These are phyloP conservation scores for Drosophila dives DNA, from an alignment of 2,888 invertebrate genomes.

Conservation along the genomic window DNA sequence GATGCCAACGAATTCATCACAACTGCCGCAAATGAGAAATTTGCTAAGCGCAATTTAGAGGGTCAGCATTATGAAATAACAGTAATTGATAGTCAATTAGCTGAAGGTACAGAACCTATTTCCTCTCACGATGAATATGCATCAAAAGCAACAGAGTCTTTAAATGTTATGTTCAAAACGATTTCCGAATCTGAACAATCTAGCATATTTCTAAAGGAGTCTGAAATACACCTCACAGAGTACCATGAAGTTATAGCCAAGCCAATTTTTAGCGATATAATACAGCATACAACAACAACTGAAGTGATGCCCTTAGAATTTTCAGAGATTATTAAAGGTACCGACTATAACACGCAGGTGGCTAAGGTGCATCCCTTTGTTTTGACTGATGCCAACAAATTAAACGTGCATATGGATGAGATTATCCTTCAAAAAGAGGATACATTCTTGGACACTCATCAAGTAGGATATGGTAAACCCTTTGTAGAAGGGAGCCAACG, in stretches of 20 bases:
- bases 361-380: constrained; percentile 24
- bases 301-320: constrained; percentile 61
- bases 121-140: constrained; percentile 5
- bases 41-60: constrained; percentile 50
- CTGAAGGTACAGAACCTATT: constrained; percentile 53
- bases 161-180: constrained; percentile 57
- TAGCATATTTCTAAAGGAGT: constrained; percentile 65
- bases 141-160: constrained; percentile 40
- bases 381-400: constrained; percentile 45
- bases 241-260: constrained; percentile 43
- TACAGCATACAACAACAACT: constrained; percentile 54
- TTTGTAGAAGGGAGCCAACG: constrained; percentile 70
- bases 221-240: constrained; percentile 26
- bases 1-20: constrained; percentile 25
- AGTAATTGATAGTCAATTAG: constrained; percentile 56
- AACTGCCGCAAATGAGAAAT: not conserved
- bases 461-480: constrained; percentile 55
- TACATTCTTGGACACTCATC: constrained; percentile 8
- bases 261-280: constrained; percentile 50
- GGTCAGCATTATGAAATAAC: constrained; percentile 59
- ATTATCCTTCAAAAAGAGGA: constrained; percentile 68
- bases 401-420: constrained; percentile 53
- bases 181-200: constrained; percentile 50
- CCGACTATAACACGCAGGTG: constrained; percentile 7
- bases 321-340: constrained; percentile 31